Base-by-base conservation (phyloP, 1,140 invertebrate species). In the Drosophila lowei region DNA sequence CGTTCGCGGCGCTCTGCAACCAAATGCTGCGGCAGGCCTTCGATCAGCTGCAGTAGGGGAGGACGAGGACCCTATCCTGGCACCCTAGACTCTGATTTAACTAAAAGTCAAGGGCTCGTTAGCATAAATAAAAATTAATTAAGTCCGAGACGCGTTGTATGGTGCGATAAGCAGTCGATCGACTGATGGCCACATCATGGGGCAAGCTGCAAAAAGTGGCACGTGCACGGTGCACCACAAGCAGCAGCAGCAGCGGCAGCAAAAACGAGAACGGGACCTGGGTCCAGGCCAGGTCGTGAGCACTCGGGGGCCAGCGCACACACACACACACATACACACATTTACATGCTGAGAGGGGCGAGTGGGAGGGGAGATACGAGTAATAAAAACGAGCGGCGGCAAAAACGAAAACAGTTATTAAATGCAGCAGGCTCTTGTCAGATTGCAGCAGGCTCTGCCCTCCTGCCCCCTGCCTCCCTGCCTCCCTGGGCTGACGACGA, bases 1-100 rank as follows among this genome's bases (percentile, higher is more conserved):
- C 96, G 0, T 97, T 97, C 92, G 95, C 96, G 57, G 96, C 96
- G 0, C 93, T 98, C 15, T 99, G 97, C 91, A 99, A 99, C 92
- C 95, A 97, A 91, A 98, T 99, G 97, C 92, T 99, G 21, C 89
- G 93, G 16, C 93, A 97, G 86, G 94, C 85, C 16, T 91, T 91
- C 62, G 70, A 89, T 55, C 77, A 91, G 63, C 70, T 91, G 2
- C 9, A 50, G 41, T 38, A 25, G 9, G 1, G 25, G 41, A 18
- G 15, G 9, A 46, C 41, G n/a, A 34, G 18, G 9, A 46, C 38
- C 18, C 48, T 2, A 6, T 15, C 16, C 11, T 13, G 11, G 6
- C 13, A n/a, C 58, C 46, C 7, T 30, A 15, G 18, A 59, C 80
- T 72, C 48, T 80, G 79, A 84, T 84, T 84, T 84, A 43, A 41